These are phyloP conservation scores for Tromatobia lineatoria DNA, from an alignment of 2,888 invertebrate genomes.

Conservation along the genomic window DNA sequence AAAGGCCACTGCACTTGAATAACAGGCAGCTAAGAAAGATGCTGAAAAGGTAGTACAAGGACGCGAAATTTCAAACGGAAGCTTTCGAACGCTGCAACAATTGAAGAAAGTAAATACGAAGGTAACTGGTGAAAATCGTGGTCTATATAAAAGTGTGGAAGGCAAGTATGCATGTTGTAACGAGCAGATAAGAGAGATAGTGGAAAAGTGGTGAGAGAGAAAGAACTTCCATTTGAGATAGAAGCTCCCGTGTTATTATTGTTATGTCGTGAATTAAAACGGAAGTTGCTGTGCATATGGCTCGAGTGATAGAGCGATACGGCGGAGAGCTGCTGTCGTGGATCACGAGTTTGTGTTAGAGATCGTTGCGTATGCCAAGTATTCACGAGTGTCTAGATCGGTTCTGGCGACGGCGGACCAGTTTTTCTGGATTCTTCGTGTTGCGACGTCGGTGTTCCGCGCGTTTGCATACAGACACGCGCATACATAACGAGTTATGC, in stretches of 20 bases:
- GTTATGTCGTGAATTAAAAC: not conserved
- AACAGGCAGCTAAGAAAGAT: too few species aligned
- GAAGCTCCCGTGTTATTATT: not conserved
- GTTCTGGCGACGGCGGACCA: constrained; percentile 54
- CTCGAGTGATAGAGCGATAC: constrained; percentile 23
- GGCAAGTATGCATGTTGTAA: not conserved
- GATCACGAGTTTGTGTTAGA: not conserved
- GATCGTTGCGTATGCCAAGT: not conserved
- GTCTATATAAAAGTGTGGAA: not conserved
- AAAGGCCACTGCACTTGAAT: too few species aligned
- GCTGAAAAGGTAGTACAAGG: too few species aligned
- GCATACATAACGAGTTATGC: not conserved
- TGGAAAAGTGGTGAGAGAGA: not conserved
- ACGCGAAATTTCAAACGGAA: too few species aligned
- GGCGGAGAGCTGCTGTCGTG: not conserved
- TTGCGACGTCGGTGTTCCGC: constrained; percentile 24
- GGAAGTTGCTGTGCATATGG: not conserved
- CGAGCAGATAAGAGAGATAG: not conserved
- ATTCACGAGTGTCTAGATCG: constrained; percentile 19
- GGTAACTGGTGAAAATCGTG: not conserved
- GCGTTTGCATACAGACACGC: not conserved
- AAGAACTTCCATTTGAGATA: not conserved
- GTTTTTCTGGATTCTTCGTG: constrained; percentile 67
- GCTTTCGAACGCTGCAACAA: too few species aligned
- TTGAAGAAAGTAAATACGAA: too few species aligned